These are phyloP conservation scores for Alces alces DNA, from an alignment of 2,113 vertebrate species.

Conservation along the genomic window DNA sequence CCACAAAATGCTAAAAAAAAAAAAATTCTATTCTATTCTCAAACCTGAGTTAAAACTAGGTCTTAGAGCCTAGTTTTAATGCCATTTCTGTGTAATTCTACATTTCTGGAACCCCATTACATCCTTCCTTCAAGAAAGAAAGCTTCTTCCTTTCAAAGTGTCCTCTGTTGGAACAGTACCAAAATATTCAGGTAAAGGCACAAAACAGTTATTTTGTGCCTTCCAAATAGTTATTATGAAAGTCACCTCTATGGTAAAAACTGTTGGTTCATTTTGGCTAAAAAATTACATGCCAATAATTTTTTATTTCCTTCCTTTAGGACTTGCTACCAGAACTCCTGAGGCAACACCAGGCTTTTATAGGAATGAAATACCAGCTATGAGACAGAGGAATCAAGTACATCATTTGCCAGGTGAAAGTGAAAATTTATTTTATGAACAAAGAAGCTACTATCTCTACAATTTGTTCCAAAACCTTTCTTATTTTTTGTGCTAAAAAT, in stretches of 20 bases:
- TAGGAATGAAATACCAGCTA: constrained; percentile 64
- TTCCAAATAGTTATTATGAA: not conserved
- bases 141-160: not conserved
- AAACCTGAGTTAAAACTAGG: not conserved
- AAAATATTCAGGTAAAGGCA: not conserved
- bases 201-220: not conserved
- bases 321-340: constrained; percentile 62
- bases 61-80: not conserved
- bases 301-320: constrained; percentile 62
- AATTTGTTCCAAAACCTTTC: constrained; percentile 18
- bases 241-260: constrained; percentile 18
- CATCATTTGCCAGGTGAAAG: constrained; percentile 68
- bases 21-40: not conserved
- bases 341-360: constrained; percentile 63
- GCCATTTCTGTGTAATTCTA: not conserved
- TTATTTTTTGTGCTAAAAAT: constrained; percentile 9
- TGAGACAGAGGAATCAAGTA: constrained; percentile 66
- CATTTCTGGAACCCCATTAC: not conserved
- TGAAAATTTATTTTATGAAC: constrained; percentile 47
- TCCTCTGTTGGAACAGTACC: not conserved
- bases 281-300: constrained; percentile 52
- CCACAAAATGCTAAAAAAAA: constrained; percentile 10
- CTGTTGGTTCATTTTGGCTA: constrained; percentile 18
- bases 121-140: not conserved
- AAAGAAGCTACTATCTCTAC: not conserved